Evolutionary conservation across 2,113 vertebrate species (phyloP).

Genomic region (Nesogale talazaci): DNA sequence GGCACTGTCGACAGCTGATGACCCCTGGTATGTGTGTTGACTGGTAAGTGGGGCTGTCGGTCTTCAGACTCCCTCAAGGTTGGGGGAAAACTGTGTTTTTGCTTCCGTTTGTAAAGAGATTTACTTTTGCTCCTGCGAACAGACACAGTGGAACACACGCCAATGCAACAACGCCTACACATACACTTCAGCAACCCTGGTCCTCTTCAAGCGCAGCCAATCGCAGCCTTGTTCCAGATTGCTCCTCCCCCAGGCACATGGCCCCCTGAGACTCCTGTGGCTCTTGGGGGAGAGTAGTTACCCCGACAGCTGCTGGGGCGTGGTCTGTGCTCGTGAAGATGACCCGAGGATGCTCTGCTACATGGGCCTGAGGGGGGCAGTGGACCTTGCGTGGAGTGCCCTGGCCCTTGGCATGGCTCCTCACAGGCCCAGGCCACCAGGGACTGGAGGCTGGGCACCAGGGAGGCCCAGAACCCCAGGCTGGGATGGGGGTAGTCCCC

Average conservation of each 20-base stretch:
- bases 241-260: neutral
- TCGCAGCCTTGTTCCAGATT: neutral
- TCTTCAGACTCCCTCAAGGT: neutral
- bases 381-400: neutral
- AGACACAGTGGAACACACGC: neutral
- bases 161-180: neutral
- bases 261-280: neutral
- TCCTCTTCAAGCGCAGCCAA: neutral
- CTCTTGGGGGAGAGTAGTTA: neutral
- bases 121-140: neutral
- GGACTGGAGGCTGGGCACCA: neutral
- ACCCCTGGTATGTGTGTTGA: neutral
- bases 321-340: neutral
- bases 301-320: neutral
- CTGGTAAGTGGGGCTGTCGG: neutral
- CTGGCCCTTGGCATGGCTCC: neutral
- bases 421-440: neutral
- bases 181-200: neutral
- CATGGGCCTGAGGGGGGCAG: neutral
- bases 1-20: neutral
- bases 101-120: neutral
- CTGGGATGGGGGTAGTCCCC: too few species aligned
- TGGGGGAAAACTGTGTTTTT: neutral
- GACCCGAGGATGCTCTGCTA: neutral
- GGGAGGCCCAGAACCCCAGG: neutral